phyloP scores from a whole-genome alignment of 2,797 vertebrate species.

The Amblyraja radiata region DNA sequence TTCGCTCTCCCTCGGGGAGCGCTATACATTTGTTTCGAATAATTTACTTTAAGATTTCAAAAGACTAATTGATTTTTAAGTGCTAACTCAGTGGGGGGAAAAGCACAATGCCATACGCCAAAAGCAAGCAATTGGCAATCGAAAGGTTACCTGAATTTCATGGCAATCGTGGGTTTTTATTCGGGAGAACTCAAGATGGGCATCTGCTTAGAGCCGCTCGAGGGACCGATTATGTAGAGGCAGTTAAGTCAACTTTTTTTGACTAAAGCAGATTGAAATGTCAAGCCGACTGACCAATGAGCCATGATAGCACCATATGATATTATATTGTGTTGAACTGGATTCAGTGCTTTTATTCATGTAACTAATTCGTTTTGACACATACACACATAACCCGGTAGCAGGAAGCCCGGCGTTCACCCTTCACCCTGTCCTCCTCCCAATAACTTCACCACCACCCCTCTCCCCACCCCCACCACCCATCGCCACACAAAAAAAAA shows the following conservation, averaged over 20 bases:
- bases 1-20: conserved; percentile 55
- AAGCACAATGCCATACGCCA: conserved; percentile 48
- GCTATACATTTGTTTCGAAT: conserved; percentile 55
- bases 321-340: conserved; percentile 42
- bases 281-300: conserved; percentile 52
- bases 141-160: conserved; percentile 56
- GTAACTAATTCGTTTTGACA: conserved; percentile 40
- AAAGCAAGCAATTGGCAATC: conserved; percentile 51
- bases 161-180: conserved; percentile 58
- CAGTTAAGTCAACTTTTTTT: conserved; percentile 52
- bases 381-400: conserved; percentile 41
- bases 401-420: conserved; percentile 34
- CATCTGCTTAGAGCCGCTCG: conserved; percentile 44
- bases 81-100: conserved; percentile 56
- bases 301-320: conserved; percentile 44
- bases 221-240: conserved; percentile 42
- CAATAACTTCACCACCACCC: conserved; percentile 35
- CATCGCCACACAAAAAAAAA: conserved; percentile 38
- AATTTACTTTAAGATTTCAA: conserved; percentile 55
- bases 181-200: conserved; percentile 52
- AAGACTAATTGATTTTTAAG: conserved; percentile 72
- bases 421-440: conserved; percentile 33
- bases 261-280: conserved; percentile 52
- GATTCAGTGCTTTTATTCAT: conserved; percentile 39
- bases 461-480: conserved; percentile 38